These are phyloP conservation scores for Dendrocincla tyrannina DNA, from an alignment of 2,797 vertebrate genomes.

Conservation along the genomic window DNA sequence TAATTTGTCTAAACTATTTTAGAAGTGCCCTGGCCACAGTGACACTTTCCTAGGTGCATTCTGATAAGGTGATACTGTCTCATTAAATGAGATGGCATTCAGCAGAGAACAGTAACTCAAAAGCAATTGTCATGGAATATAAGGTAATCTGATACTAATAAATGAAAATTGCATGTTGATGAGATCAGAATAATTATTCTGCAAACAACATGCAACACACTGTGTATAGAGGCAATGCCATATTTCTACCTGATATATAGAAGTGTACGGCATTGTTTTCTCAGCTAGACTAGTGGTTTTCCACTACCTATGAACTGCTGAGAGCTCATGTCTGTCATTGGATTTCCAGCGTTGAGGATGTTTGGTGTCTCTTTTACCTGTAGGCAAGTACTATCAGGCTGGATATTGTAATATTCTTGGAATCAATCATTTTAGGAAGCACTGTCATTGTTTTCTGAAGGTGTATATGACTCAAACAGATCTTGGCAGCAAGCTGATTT, in stretches of 20 bases:
- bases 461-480: not conserved
- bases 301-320: not conserved
- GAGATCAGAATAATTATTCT: slow-evolving; percentile 22
- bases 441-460: not conserved
- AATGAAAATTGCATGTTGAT: not conserved
- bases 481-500: not conserved
- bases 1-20: slow-evolving; percentile 90
- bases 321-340: not conserved
- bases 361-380: not conserved
- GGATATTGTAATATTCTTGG: slow-evolving; percentile 16
- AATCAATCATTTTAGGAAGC: slow-evolving; percentile 20
- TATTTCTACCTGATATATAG: not conserved
- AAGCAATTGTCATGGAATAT: slow-evolving; percentile 80
- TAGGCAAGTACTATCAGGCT: slow-evolving; percentile 21
- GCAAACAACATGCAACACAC: slow-evolving; percentile 5
- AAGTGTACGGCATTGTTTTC: not conserved
- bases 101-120: slow-evolving; percentile 79
- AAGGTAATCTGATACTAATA: slow-evolving; percentile 45
- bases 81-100: slow-evolving; percentile 78
- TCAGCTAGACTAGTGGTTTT: not conserved
- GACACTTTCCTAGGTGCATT: slow-evolving; percentile 81
- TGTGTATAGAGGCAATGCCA: not conserved
- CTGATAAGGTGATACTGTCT: slow-evolving; percentile 84
- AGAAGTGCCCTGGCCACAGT: slow-evolving; percentile 72
- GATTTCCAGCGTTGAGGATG: not conserved